Conservation (phyloP, 2,797 vertebrate genomes). For the Rhinichthys osculus region DNA sequence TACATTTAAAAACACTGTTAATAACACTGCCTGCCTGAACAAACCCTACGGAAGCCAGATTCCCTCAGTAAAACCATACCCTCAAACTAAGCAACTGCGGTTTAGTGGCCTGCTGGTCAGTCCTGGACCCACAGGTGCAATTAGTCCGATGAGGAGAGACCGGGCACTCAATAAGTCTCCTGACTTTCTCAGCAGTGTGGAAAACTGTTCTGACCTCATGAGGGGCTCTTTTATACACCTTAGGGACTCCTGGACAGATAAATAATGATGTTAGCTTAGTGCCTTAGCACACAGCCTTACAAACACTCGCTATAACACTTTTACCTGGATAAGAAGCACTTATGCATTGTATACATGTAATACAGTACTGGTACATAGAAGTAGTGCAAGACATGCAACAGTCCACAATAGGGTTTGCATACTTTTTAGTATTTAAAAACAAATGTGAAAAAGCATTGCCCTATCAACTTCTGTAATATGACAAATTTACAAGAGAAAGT, state of each 20-base stretch:
- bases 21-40: slow-evolving; percentile 14
- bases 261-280: slow-evolving; percentile 44
- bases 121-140: slow-evolving; percentile 42
- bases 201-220: slow-evolving; percentile 18
- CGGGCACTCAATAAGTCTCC: slow-evolving; percentile 31
- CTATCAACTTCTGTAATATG: not conserved
- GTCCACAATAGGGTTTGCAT: not conserved
- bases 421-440: not conserved
- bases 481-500: not conserved
- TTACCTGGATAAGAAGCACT: not conserved
- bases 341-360: not conserved
- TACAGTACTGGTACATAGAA: not conserved
- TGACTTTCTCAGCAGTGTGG: slow-evolving; percentile 25
- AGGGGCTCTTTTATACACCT: slow-evolving; percentile 15
- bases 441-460: not conserved
- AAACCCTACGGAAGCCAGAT: slow-evolving; percentile 1
- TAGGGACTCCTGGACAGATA: slow-evolving; percentile 41
- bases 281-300: not conserved
- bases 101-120: slow-evolving; percentile 25
- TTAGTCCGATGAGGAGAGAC: slow-evolving; percentile 38
- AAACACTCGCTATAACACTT: not conserved
- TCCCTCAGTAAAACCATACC: slow-evolving; percentile 42
- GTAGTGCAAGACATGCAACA: not conserved
- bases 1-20: not conserved
- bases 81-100: slow-evolving; percentile 50